Evolutionary conservation across 2,797 vertebrate genomes (phyloP), one percentile per base, ranked within the genome.

Genomic region (Falco berigora): DNA sequence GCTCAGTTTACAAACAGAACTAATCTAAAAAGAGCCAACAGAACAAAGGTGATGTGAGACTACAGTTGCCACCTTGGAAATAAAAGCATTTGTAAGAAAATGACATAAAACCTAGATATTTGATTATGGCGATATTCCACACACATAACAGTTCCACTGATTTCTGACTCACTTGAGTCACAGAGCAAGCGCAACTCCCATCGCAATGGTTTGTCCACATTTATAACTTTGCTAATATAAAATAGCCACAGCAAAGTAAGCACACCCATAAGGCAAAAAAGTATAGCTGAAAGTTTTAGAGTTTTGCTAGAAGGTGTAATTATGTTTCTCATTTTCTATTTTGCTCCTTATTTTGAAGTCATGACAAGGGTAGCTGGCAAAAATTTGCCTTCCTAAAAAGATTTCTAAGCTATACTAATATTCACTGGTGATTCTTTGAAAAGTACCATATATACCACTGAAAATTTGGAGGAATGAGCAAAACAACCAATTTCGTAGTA

Each of bases 121-220:
- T 58, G 34, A 73, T 32, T 76, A 67, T 13, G 63, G 22, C 0
- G 4, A 34, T 77, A 77, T 56, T 71, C 21, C 8, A 49, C n/a
- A 32, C 1, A 40, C 0, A 0, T 28, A 59, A 55, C 2, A 34
- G 15, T 44, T 56, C n/a, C 11, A 27, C 8, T 44, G 49, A 78
- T 42, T 62, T 84, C 6, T 12, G n/a, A 72, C 20, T 82, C 19
- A 22, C 16, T 12, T 24, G 21, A 40, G 32, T 20, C 44, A 62
- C 23, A 91, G 1, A 82, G 16, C 42, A 61, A 77, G 13, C 12
- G 44, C 4, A 74, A 59, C 1, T 86, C 25, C 12, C 9, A 2
- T 5, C 8, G 7, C 21, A 86, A 69, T 0, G 1, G 15, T 52
- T 22, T 40, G 22, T 40, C 47, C 42, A 74, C 30, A 19, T 81